Evolutionary conservation across 2,797 vertebrate species (phyloP), one percentile per base, ranked within the genome.

Genomic region (Sebastes minor): DNA sequence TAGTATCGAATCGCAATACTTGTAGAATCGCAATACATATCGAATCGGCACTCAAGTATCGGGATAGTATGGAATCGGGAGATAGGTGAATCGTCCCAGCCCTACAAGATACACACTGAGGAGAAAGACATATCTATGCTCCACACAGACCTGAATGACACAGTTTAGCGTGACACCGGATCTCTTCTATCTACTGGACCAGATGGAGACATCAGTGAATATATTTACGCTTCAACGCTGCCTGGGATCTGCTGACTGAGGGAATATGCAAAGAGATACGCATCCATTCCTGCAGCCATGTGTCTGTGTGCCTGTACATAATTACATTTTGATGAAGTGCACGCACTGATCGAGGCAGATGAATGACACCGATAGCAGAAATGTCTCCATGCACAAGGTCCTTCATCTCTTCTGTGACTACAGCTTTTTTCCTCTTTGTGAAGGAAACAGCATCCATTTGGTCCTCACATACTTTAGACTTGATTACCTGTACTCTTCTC

Each of bases 281-380:
- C 52, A 72, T 80, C 59, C 6, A 74, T 66, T 71, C 61, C n/a
- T 64, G 63, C 12, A 56, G 60, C 65, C 68, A 75, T 6, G 38
- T 60, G 66, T 73, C 13, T 60, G 57, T 63, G 32, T 35, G 55
- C 8, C 4, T 68, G 72, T 23, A 49, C 25, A 23, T 64, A 65
- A 81, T 81, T 82, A 59, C 35, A 83, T 86, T 86, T 82, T 78
- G 74, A 89, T 73, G 16, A 61, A 70, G 72, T 53, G 71, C 60
- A 46, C 16, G 11, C 23, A 80, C 42, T 13, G 33, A 77, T 63
- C 5, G 7, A 80, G 22, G 18, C 6, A 53, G 65, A 84, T 71
- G 35, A 69, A 83, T 53, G 49, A 68, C 8, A 55, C 38, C 9
- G 8, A 59, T 8, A 28, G 22, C 6, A 35, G 32, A 32, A 4